Evolutionary conservation across 23 tunicate species (phyloP).

Genomic region (Styela plicata): DNA sequence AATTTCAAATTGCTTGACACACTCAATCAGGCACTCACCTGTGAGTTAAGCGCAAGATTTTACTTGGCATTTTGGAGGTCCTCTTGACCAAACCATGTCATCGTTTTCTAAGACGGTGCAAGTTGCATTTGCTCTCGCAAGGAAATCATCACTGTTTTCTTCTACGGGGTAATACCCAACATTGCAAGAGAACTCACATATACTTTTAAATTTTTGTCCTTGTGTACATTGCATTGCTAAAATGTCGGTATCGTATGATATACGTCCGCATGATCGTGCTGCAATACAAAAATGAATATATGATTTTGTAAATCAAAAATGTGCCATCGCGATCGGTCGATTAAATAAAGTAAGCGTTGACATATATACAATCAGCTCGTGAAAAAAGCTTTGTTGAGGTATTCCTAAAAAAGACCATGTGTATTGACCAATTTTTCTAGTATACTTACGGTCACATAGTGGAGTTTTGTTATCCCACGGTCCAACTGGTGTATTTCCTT

Average conservation of each 20-base stretch:
- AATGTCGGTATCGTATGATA: background rate
- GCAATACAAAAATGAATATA: background rate
- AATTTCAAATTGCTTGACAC: too few species aligned
- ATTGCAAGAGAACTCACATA: conserved; percentile 11
- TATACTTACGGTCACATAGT: conserved; percentile 5
- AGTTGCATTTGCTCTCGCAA: background rate
- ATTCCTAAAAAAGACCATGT: too few species aligned
- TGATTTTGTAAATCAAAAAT: background rate
- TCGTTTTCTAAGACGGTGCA: background rate
- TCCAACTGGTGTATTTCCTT: conserved; percentile 7
- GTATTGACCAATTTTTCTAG: too few species aligned
- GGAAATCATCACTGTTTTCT: background rate
- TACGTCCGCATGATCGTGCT: background rate
- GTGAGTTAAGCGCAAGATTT: conserved; percentile 7
- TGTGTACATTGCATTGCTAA: conserved; percentile 3
- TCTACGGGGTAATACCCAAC: conserved; percentile 1
- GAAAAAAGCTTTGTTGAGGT: too few species aligned
- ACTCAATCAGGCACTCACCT: too few species aligned
- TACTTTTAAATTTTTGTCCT: background rate
- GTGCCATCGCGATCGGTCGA: too few species aligned
- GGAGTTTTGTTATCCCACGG: background rate
- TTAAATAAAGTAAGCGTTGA: too few species aligned
- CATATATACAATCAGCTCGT: too few species aligned
- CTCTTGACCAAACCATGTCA: conserved; percentile 5
- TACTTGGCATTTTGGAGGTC: background rate